Evolutionary conservation across 2,888 invertebrate genomes (phyloP).

Genomic region (Leucophenga montana): DNA sequence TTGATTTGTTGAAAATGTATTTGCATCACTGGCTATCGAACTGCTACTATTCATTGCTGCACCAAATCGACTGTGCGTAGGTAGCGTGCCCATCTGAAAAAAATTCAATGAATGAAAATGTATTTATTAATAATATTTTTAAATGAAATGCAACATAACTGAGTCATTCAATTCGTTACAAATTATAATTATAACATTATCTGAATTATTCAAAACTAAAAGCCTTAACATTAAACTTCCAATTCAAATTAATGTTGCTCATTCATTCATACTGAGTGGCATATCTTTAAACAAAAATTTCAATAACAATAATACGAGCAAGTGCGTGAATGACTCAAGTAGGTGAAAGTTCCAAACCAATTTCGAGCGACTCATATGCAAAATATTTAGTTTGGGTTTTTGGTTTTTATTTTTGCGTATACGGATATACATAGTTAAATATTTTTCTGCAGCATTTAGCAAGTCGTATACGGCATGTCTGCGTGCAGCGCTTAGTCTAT

Average conservation of each 20-base stretch:
- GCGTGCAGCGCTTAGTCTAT: slow-evolving; percentile 40
- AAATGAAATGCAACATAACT: slow-evolving; percentile 24
- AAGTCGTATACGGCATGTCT: slow-evolving; percentile 51
- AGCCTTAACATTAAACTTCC: too few species aligned
- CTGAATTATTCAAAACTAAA: too few species aligned
- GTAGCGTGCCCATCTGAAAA: slow-evolving; percentile 63
- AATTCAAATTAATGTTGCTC: neutral
- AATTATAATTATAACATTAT: neutral
- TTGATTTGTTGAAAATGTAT: slow-evolving; percentile 4
- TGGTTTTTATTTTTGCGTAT: neutral
- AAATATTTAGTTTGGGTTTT: slow-evolving; percentile 35
- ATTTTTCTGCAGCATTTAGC: slow-evolving; percentile 2
- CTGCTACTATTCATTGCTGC: slow-evolving; percentile 37
- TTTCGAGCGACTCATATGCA: slow-evolving; percentile 63
- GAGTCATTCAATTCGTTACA: slow-evolving; percentile 49
- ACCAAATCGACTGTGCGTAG: slow-evolving; percentile 36
- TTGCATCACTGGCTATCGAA: slow-evolving; percentile 40
- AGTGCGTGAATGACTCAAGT: slow-evolving; percentile 56
- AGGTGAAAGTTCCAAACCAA: slow-evolving; percentile 55
- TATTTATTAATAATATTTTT: slow-evolving; percentile 32
- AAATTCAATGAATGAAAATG: neutral
- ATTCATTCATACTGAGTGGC: too few species aligned
- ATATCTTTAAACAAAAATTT: neutral
- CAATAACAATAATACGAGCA: slow-evolving; percentile 43
- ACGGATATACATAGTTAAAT: neutral